Percentiles rank a stretch among this genome's conserved stretches.
Evolutionary conservation across 2,113 vertebrate species (phyloP).

Genomic region (Neogale vison): DNA sequence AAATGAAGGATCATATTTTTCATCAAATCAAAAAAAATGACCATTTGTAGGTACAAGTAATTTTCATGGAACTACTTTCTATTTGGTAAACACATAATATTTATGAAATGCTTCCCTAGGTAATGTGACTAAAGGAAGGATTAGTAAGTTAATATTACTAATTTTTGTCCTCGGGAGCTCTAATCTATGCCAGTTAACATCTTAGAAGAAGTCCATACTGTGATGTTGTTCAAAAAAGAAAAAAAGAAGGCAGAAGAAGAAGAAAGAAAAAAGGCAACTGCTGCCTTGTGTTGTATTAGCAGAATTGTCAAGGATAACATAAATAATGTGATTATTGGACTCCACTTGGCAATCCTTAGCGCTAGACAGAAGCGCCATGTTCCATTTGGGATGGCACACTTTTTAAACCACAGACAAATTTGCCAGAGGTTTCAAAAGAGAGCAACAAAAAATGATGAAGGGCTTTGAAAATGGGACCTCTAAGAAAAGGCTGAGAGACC

Average conservation of each 20-base stretch:
- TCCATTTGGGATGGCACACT: conserved; percentile 40
- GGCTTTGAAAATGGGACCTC: conserved; percentile 58
- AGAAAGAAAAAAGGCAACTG: neutral
- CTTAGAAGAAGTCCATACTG: neutral
- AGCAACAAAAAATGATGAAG: conserved; percentile 65
- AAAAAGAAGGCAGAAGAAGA: neutral
- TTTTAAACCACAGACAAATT: conserved; percentile 44
- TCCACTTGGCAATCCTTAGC: neutral
- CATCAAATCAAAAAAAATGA: neutral
- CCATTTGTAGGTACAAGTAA: neutral
- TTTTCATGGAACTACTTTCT: neutral
- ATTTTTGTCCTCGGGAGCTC: neutral
- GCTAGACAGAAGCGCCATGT: neutral
- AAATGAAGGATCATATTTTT: neutral
- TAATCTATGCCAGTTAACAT: neutral
- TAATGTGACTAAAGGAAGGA: neutral
- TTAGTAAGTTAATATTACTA: neutral
- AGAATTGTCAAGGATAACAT: conserved; percentile 54
- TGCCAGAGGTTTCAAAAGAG: conserved; percentile 67
- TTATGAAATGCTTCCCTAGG: neutral
- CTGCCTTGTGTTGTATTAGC: conserved; percentile 24
- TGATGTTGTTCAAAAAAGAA: neutral
- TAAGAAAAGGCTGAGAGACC: conserved; percentile 60
- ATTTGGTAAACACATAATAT: neutral
- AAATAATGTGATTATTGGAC: conserved; percentile 37